Base-by-base conservation (phyloP, 2,113 vertebrate species). In the Microtus richardsoni region DNA sequence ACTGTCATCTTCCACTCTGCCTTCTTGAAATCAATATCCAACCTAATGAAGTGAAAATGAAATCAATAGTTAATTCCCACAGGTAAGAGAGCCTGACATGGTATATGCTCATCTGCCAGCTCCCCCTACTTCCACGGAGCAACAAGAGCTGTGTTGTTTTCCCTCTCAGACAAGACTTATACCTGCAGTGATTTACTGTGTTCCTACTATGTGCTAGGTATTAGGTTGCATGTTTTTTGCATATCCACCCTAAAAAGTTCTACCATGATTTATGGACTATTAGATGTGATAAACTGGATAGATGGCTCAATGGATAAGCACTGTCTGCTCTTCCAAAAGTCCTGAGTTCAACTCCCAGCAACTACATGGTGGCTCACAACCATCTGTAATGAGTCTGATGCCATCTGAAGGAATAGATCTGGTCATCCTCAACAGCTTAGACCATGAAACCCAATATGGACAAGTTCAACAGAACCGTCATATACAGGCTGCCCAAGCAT, bases 51-150 rank as follows among this genome's bases (percentile, higher is more conserved):
- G 96, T 97, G 87, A 96, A 96, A 96, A 97, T 96, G 88, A 92
- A 97, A 97, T 98, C 97, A 96, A 97, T 98, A 97, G 89, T 95
- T 96, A 97, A 97, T 97, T 97, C 95, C 90, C 96, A 82, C 88
- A 62, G 84, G 88, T 83, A 92, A 88, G 77, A 95, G 90, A 95
- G 39, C 90, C 80, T 92, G 87, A 39, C 70, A 36, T 26, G 77
- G 88, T 75, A 74, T 87, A 2, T 0, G 7, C 77, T 78, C 89
- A 84, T 21, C 78, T 97, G 92, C 93, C 94, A 94, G 41, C 80
- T 83, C 85, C 13, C 22, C 88, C 80, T 17, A 41, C 0, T 73
- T 92, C 39, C 44, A 70, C 60, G 64, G 47, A 44, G 39, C 92
- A 90, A 90, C 62, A 17, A 54, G 70, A 94, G 22, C 30, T 24